Percentiles rank a stretch among this genome's conserved stretches.
Evolutionary conservation across 2,888 invertebrate species (phyloP).

Genomic region (Macrophya alboannulata): DNA sequence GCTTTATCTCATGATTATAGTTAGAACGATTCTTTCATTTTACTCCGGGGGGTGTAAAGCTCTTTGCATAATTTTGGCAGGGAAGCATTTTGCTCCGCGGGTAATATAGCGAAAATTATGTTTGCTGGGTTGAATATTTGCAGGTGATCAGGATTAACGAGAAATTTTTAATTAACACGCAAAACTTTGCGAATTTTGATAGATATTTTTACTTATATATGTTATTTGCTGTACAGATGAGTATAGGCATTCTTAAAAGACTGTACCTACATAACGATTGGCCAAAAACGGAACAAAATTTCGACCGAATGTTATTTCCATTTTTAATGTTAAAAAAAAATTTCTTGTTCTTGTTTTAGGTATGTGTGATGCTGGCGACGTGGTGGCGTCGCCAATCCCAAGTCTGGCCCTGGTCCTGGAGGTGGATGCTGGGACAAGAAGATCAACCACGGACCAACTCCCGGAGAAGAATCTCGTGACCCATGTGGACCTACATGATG

Average conservation of each 20-base stretch:
- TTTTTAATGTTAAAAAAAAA: neutral
- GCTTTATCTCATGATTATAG: neutral
- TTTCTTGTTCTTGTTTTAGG: constrained; percentile 31
- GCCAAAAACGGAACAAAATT: no score
- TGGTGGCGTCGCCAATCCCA: constrained; percentile 57
- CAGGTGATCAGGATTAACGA: constrained; percentile 9
- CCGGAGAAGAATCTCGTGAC: constrained; percentile 54
- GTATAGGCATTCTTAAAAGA: neutral
- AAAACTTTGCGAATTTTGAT: neutral
- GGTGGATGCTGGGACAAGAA: constrained; percentile 57
- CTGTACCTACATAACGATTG: neutral
- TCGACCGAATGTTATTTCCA: neutral
- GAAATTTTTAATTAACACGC: neutral
- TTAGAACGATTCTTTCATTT: neutral
- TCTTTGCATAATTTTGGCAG: neutral
- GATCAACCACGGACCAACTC: constrained; percentile 52
- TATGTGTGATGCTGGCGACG: constrained; percentile 58
- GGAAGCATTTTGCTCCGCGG: neutral
- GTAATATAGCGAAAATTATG: neutral
- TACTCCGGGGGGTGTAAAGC: neutral
- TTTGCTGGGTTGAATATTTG: neutral
- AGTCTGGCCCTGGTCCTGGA: constrained; percentile 56
- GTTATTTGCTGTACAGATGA: neutral
- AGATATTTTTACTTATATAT: neutral
- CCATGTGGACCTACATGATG: constrained; percentile 89